These are phyloP conservation scores for Caradrina kadenii DNA, from an alignment of 2,888 invertebrate species.

Conservation along the genomic window DNA sequence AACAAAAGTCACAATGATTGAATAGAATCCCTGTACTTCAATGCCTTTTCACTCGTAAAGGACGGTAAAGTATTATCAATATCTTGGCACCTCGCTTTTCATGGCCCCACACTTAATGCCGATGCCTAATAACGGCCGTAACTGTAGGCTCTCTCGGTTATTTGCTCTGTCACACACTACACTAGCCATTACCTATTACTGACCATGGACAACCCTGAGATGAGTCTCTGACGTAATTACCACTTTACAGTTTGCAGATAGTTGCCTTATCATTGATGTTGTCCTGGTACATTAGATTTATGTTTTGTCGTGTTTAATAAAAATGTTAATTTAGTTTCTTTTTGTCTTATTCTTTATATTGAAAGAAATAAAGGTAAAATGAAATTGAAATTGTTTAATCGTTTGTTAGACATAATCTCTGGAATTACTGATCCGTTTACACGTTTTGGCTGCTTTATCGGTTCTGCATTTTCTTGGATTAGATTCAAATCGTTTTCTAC, in stretches of 20 bases:
- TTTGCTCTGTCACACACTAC: slow-evolving; percentile 54
- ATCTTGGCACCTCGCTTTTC: background rate
- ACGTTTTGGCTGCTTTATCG: too few species aligned
- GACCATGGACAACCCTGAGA: slow-evolving; percentile 57
- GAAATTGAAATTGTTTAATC: too few species aligned
- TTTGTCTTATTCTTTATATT: too few species aligned
- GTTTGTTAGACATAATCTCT: too few species aligned
- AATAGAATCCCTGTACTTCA: too few species aligned
- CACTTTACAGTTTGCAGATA: slow-evolving; percentile 43
- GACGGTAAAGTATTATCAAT: background rate
- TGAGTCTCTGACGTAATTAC: slow-evolving; percentile 45
- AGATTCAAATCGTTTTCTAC: too few species aligned
- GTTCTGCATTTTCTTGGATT: too few species aligned
- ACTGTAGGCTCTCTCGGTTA: slow-evolving; percentile 55
- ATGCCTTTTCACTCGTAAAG: background rate
- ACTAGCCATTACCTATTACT: slow-evolving; percentile 48
- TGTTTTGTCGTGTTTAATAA: background rate
- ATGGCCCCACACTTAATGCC: slow-evolving; percentile 43
- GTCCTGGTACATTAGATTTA: slow-evolving; percentile 30
- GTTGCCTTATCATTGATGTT: slow-evolving; percentile 25
- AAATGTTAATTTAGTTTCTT: background rate
- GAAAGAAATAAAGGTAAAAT: too few species aligned
- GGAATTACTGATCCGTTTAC: too few species aligned
- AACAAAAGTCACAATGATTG: too few species aligned
- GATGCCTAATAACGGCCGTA: slow-evolving; percentile 55